Percentiles rank a stretch among this genome's conserved stretches.
Evolutionary conservation across 2,888 invertebrate genomes (phyloP).

Genomic region (Pterostichus niger): DNA sequence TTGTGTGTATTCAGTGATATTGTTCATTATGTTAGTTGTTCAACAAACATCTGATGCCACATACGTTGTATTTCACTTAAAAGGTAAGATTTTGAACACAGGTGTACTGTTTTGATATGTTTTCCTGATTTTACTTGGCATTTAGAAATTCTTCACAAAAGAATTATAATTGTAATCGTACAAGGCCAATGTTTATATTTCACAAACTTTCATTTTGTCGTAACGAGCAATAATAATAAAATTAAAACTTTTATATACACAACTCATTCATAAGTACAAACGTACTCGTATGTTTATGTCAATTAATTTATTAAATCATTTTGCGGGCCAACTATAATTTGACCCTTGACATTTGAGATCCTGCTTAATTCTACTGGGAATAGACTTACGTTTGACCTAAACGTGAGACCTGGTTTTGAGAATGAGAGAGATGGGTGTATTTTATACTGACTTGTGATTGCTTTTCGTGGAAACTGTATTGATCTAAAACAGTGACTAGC

Average conservation of each 20-base stretch:
- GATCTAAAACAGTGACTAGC: conserved; percentile 60
- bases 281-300: neutral
- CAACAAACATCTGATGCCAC: neutral
- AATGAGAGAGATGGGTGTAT: conserved; percentile 17
- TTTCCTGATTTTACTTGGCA: no score
- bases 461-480: conserved; percentile 50
- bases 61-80: neutral
- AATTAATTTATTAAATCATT: conserved; percentile 30
- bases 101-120: neutral
- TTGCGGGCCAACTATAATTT: conserved; percentile 28
- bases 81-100: conserved; percentile 32
- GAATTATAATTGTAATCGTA: neutral
- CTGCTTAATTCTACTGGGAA: conserved; percentile 7
- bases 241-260: no score
- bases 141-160: no score
- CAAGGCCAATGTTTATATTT: conserved; percentile 13
- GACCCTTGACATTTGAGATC: conserved; percentile 52
- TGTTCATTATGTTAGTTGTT: conserved; percentile 21
- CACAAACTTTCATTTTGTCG: conserved; percentile 49
- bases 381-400: conserved; percentile 20
- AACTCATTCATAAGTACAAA: neutral
- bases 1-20: conserved; percentile 27
- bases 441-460: neutral
- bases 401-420: neutral
- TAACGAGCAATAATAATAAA: neutral